These are phyloP conservation scores for Donacobius atricapilla DNA, from an alignment of 2,113 vertebrate species.

Conservation along the genomic window DNA sequence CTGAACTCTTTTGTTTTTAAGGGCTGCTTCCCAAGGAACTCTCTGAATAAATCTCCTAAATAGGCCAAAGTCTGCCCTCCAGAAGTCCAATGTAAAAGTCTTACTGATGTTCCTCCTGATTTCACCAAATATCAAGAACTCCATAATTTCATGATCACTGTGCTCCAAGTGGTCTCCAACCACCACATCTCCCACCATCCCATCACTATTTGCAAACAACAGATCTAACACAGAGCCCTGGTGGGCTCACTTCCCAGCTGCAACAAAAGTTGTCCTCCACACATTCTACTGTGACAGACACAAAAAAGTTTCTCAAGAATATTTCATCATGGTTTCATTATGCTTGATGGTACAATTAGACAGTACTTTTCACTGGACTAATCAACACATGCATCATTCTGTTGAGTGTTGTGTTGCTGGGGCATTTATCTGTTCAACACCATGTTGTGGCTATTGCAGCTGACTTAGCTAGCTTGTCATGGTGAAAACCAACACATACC, in stretches of 20 bases:
- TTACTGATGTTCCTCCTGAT: neutral
- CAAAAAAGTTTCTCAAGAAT: neutral
- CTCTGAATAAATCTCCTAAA: neutral
- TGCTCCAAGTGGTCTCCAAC: neutral
- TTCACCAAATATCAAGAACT: neutral
- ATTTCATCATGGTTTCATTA: neutral
- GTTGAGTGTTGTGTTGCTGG: neutral
- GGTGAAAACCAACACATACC: neutral
- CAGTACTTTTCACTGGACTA: neutral
- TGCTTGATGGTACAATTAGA: neutral
- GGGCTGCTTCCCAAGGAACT: neutral
- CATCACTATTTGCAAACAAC: neutral
- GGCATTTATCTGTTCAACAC: neutral
- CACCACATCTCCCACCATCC: neutral
- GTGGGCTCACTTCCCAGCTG: neutral
- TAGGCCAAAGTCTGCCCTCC: neutral
- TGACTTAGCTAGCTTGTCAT: neutral
- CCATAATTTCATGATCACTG: neutral
- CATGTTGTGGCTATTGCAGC: neutral
- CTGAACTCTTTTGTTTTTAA: neutral
- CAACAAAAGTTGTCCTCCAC: neutral
- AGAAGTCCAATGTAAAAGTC: neutral
- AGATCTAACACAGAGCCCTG: neutral
- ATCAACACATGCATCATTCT: neutral
- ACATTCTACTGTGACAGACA: neutral